A percentile compares a stretch with the other conserved stretches of the same genome.
phyloP scores from a whole-genome alignment of 1,140 invertebrate genomes.

The Drosophila pallidifrons region DNA sequence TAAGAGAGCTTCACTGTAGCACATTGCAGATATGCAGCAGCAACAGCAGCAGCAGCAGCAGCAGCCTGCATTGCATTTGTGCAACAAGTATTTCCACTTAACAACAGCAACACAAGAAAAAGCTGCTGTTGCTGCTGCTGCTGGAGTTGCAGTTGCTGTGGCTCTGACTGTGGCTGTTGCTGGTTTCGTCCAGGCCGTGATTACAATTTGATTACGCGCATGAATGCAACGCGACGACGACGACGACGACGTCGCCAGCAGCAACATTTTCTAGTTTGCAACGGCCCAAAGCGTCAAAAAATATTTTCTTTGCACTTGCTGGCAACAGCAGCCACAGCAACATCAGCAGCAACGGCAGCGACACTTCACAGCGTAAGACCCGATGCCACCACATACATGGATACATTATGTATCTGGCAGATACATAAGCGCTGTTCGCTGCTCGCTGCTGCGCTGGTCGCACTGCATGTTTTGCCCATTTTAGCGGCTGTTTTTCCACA shows the following conservation, averaged over 20 bases:
- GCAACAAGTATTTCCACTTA: slow-evolving; percentile 84
- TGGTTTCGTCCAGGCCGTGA: slow-evolving; percentile 73
- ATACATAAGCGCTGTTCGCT: slow-evolving; percentile 63
- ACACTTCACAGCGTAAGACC: slow-evolving; percentile 26
- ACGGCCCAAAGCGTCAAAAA: slow-evolving; percentile 78
- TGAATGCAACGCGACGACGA: slow-evolving; percentile 68
- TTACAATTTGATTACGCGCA: slow-evolving; percentile 84
- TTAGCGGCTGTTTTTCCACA: slow-evolving; percentile 76
- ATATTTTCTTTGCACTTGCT: slow-evolving; percentile 82
- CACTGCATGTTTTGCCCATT: slow-evolving; percentile 80
- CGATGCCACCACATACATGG: slow-evolving; percentile 55
- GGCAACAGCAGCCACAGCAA: slow-evolving; percentile 27
- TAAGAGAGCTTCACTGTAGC: slow-evolving; percentile 58
- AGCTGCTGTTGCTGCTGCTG: slow-evolving; percentile 20
- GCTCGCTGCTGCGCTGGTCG: slow-evolving; percentile 26
- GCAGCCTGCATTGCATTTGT: slow-evolving; percentile 81
- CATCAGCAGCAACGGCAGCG: slow-evolving; percentile 35
- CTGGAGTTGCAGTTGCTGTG: slow-evolving; percentile 36
- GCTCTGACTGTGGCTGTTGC: slow-evolving; percentile 42
- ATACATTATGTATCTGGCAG: slow-evolving; percentile 77
- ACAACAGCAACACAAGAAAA: slow-evolving; percentile 61
- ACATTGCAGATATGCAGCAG: slow-evolving; percentile 54
- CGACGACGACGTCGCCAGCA: slow-evolving; percentile 45
- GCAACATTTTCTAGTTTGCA: slow-evolving; percentile 77
- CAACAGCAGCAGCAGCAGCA: slow-evolving; percentile 44